Evolutionary conservation across 2,888 invertebrate species (phyloP).

Genomic region (Adelognathus sp.): DNA sequence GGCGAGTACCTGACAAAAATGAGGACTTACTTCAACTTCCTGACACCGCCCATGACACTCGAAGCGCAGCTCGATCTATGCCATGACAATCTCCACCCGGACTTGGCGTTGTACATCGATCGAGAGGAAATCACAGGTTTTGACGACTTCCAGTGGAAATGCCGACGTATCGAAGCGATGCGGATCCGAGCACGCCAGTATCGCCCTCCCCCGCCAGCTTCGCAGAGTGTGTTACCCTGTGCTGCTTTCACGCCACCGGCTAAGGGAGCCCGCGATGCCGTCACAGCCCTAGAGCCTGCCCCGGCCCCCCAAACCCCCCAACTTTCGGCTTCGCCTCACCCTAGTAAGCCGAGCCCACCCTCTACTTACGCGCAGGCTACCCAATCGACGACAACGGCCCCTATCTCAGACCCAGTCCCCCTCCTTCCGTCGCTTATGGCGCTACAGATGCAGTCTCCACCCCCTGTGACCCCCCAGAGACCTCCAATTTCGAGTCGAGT

Average conservation of each 20-base stretch:
- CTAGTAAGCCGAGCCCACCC: no score
- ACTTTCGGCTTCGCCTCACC: not conserved
- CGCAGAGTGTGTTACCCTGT: not conserved
- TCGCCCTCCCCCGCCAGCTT: not conserved
- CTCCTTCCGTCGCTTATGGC: no score
- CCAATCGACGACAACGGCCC: no score
- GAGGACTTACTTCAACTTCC: not conserved
- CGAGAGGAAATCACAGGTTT: not conserved
- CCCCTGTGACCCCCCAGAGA: no score
- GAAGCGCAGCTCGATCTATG: slow-evolving; percentile 6
- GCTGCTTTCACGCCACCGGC: not conserved
- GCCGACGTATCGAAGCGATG: not conserved
- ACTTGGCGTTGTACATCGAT: not conserved
- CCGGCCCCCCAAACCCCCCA: not conserved
- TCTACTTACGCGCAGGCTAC: no score
- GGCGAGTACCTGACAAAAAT: no score
- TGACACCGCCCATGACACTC: not conserved
- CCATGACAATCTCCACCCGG: slow-evolving; percentile 9
- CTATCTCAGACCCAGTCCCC: no score
- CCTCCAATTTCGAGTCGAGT: no score
- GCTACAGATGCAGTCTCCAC: no score
- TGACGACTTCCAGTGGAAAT: not conserved
- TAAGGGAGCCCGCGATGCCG: no score
- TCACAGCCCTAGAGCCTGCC: no score
- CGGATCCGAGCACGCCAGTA: not conserved